Evolutionary conservation across 2,797 vertebrate species (phyloP).

Genomic region (Eulemur mongoz): DNA sequence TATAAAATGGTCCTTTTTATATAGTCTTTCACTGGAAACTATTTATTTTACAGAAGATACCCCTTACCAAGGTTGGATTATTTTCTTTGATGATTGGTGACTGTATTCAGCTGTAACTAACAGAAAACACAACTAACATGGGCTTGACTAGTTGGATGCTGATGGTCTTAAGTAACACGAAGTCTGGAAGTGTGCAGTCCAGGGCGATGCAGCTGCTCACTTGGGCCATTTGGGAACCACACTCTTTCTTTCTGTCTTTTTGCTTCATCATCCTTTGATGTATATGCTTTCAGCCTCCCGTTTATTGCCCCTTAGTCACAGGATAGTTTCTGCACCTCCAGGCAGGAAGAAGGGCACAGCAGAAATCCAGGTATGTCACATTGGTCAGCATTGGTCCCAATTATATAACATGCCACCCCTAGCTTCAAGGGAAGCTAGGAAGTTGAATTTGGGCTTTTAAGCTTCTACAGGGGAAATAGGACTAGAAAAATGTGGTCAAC

Average conservation of each 20-base stretch:
- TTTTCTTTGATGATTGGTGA: not conserved
- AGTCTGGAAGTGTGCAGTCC: too few relatives aligned
- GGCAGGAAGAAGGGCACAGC: not conserved
- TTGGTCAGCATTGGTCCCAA: not conserved
- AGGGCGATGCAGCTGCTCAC: not conserved
- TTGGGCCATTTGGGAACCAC: not conserved
- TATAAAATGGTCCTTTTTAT: constrained; percentile 53
- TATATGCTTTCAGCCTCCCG: not conserved
- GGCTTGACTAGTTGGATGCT: not conserved
- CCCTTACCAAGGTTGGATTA: not conserved
- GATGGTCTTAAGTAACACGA: not conserved
- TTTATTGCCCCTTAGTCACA: not conserved
- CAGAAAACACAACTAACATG: not conserved
- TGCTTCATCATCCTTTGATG: not conserved
- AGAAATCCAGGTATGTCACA: not conserved
- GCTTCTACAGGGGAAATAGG: not conserved
- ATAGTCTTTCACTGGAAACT: constrained; percentile 9
- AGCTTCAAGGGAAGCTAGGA: not conserved
- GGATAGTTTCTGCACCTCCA: not conserved
- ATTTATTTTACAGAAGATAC: not conserved
- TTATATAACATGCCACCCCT: not conserved
- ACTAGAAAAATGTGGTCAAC: not conserved
- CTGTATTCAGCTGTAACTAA: not conserved
- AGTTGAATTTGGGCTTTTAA: not conserved
- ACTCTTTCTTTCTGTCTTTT: not conserved